These are phyloP conservation scores for Venturia canescens DNA, from an alignment of 1,140 invertebrate species.

Conservation along the genomic window DNA sequence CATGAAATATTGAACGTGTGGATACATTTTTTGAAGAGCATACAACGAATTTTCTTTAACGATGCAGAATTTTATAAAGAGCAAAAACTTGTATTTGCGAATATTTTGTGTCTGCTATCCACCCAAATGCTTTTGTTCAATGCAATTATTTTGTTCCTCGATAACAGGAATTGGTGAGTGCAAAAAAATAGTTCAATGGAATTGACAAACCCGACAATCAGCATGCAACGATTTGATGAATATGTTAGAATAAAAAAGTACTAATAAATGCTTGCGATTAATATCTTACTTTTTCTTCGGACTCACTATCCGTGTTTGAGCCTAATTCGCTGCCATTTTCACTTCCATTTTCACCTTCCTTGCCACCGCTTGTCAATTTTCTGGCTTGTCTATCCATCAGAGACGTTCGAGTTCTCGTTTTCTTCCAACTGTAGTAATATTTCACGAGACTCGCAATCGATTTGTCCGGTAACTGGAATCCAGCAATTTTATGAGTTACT, in stretches of 20 bases:
- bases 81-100: neutral
- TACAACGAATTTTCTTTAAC: constrained; percentile 23
- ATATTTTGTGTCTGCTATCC: neutral
- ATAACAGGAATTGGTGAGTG: no score
- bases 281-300: constrained; percentile 90
- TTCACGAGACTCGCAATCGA: constrained; percentile 97
- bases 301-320: constrained; percentile 91
- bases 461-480: constrained; percentile 93
- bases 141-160: neutral
- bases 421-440: constrained; percentile 99
- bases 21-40: constrained; percentile 68
- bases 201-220: neutral
- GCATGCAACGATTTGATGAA: constrained; percentile 53
- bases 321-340: constrained; percentile 85
- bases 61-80: constrained; percentile 38
- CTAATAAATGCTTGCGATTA: constrained; percentile 32
- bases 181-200: neutral
- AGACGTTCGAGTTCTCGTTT: constrained; percentile 92
- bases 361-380: constrained; percentile 80
- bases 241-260: constrained; percentile 26
- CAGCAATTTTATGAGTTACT: neutral
- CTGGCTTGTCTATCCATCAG: constrained; percentile 94
- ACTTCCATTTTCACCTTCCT: constrained; percentile 83
- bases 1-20: constrained; percentile 61
- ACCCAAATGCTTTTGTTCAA: no score